A percentile compares a stretch with the other conserved stretches of the same genome.
Conservation (phyloP, 2,888 invertebrate genomes). For the Megalurothrips usitatus region DNA sequence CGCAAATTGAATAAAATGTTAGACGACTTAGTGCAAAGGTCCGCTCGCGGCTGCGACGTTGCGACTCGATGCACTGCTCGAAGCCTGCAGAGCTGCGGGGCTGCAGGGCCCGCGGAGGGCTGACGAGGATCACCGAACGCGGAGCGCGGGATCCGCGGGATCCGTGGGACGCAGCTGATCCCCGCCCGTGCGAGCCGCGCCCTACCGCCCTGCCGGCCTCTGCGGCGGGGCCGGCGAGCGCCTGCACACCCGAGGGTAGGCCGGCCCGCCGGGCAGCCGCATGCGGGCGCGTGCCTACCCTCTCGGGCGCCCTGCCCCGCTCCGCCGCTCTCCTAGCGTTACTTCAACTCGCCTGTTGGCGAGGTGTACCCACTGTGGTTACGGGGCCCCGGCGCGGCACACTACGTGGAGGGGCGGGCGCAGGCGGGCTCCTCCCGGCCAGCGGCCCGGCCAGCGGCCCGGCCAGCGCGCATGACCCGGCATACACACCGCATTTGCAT, state of each 20-base stretch:
- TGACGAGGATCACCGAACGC: too few relatives aligned
- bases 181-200: too few relatives aligned
- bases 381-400: too few relatives aligned
- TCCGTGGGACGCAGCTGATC: too few relatives aligned
- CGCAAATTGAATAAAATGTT: constrained; percentile 11
- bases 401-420: background rate
- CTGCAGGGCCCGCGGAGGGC: too few relatives aligned
- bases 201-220: too few relatives aligned
- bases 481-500: background rate
- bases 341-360: too few relatives aligned
- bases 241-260: background rate
- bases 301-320: background rate
- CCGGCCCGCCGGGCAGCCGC: background rate
- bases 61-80: too few relatives aligned
- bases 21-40: background rate
- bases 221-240: background rate
- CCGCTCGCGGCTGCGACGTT: too few relatives aligned
- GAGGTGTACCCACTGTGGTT: too few relatives aligned
- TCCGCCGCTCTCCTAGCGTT: background rate
- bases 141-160: too few relatives aligned
- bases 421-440: background rate
- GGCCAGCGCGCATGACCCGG: background rate
- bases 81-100: too few relatives aligned
- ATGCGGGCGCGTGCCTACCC: background rate
- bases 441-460: background rate